Evolutionary conservation across 2,113 vertebrate species (phyloP), one percentile per base, ranked within the genome.

Genomic region (Zosterops lateralis): DNA sequence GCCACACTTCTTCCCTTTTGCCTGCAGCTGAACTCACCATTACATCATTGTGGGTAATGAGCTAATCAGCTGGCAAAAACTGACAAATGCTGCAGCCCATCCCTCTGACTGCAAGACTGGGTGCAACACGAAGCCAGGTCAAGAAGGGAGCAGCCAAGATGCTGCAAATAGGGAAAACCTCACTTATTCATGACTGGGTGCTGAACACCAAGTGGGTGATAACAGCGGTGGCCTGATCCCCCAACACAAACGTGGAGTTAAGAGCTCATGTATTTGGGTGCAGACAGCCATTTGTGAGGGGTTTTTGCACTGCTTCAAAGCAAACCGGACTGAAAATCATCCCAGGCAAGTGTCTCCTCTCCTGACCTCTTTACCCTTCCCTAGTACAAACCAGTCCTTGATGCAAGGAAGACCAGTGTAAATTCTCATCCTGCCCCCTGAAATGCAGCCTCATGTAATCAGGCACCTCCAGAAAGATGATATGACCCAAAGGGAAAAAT

Each of bases 231-330:
- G 32, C 44, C 54, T 32, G 32, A 20, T 51, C 24, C 56, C 9
- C 0, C 4, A 1, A 4, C 4, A 50, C 7, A 45, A 24, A 45
- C 0, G 2, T 19, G 10, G 34, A 79, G 15, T 17, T 6, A n/a
- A 42, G 54, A 34, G 13, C 17, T 32, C 2, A 0, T 0, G 7
- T 9, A 12, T 61, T 38, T 18, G 32, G 20, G 45, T 17, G 29
- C 25, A 57, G 16, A 25, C 13, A 48, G 18, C 3, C 29, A 13
- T 5, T 24, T 38, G 8, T 19, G 29, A 90, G 44, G 17, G 5
- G 9, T 2, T 26, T 84, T 38, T 50, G 53, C 22, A 26, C 18
- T 68, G 12, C n/a, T 77, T 86, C 11, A 34, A 75, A 83, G 31
- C 36, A 51, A 48, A 14, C 44, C 76, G 31, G 32, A 67, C 16